A percentile compares a stretch with the other conserved stretches of the same genome.
phyloP scores from a whole-genome alignment of 2,113 vertebrate species.

The Austrofundulus limnaeus region DNA sequence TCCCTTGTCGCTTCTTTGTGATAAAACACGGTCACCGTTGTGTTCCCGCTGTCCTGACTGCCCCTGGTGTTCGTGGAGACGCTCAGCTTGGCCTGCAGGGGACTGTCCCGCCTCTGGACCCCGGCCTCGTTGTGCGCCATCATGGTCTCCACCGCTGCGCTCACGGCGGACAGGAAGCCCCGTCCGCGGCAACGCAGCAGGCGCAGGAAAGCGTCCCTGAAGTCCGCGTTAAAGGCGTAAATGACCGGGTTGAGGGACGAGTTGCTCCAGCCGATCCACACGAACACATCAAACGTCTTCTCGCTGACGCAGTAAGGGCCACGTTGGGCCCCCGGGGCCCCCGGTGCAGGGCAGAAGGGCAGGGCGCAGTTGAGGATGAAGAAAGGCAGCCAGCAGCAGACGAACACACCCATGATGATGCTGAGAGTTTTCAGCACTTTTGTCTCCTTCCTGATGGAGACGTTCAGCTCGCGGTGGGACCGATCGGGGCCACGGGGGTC shows the following conservation, averaged over 20 bases:
- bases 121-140: conserved; percentile 49
- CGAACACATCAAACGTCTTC: conserved; percentile 68
- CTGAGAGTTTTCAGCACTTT: conserved; percentile 69
- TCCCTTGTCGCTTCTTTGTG: conserved; percentile 26
- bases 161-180: conserved; percentile 43
- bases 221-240: conserved; percentile 70
- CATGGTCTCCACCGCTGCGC: conserved; percentile 48
- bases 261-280: conserved; percentile 74
- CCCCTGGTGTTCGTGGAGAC: conserved; percentile 41
- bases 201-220: conserved; percentile 70
- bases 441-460: conserved; percentile 63
- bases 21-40: conserved; percentile 50
- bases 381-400: conserved; percentile 71
- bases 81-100: conserved; percentile 14
- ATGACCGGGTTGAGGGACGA: conserved; percentile 70
- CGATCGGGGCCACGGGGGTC: conserved; percentile 11
- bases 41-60: conserved; percentile 63
- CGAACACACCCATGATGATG: conserved; percentile 71
- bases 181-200: conserved; percentile 54
- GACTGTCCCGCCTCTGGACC: conserved; percentile 35
- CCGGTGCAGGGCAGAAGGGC: conserved; percentile 62
- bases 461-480: conserved; percentile 51
- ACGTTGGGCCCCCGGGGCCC: conserved; percentile 18
- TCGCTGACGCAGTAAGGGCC: conserved; percentile 61
- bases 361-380: conserved; percentile 68